Evolutionary conservation across 2,888 invertebrate genomes (phyloP).

Genomic region (Acanthacorydalis orientalis): DNA sequence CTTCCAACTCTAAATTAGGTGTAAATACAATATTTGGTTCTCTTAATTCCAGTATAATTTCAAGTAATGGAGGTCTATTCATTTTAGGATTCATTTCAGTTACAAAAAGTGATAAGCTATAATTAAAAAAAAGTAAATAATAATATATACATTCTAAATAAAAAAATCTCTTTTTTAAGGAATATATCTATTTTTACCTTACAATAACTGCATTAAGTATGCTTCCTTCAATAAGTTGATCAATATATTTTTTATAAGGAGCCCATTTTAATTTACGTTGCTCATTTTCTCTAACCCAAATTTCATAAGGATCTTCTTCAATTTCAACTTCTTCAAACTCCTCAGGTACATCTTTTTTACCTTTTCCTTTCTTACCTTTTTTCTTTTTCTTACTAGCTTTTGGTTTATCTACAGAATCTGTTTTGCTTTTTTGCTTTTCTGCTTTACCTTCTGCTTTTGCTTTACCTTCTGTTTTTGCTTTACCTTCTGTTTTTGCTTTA

Average conservation of each 20-base stretch:
- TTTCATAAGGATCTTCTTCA: constrained; percentile 14
- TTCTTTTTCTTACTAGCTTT: constrained; percentile 18
- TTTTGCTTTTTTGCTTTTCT: constrained; percentile 25
- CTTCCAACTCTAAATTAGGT: constrained; percentile 53
- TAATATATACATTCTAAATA: too few relatives aligned
- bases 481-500: constrained; percentile 7
- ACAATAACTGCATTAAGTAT: constrained; percentile 33
- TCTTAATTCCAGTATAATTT: constrained; percentile 54
- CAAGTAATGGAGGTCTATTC: constrained; percentile 53
- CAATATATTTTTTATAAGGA: constrained; percentile 46
- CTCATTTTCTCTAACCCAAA: constrained; percentile 15
- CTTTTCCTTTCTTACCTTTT: constrained; percentile 17
- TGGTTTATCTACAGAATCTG: constrained; percentile 11
- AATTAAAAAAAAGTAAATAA: too few relatives aligned
- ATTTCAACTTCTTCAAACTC: constrained; percentile 10
- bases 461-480: too few relatives aligned
- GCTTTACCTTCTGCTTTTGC: constrained; percentile 13
- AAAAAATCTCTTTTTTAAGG: background rate
- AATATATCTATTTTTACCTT: constrained; percentile 16
- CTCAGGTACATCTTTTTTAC: constrained; percentile 9
- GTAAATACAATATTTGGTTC: constrained; percentile 56
- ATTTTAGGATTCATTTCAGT: constrained; percentile 39
- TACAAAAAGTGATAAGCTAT: constrained; percentile 39
- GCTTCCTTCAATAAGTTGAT: constrained; percentile 39
- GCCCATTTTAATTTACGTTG: constrained; percentile 29